Percentiles rank a stretch among this genome's conserved stretches.
Evolutionary conservation across 92 coral and sea anemone species (phyloP).

Genomic region (Epizoanthus rinbou): DNA sequence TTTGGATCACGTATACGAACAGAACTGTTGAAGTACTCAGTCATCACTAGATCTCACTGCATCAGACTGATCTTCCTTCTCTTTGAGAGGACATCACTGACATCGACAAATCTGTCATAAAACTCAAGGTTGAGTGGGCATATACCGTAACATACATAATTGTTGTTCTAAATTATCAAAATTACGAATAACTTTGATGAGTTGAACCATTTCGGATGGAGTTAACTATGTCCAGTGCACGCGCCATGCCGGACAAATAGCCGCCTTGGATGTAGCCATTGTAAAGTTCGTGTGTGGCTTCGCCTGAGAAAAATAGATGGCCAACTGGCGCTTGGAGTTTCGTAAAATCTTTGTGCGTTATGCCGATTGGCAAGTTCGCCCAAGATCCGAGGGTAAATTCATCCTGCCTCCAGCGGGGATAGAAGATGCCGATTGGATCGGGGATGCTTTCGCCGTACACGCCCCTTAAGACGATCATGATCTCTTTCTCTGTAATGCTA

Average conservation of each 20-base stretch:
- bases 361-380: constrained; percentile 83
- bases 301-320: constrained; percentile 76
- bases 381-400: constrained; percentile 70
- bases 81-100: no score
- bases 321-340: constrained; percentile 62
- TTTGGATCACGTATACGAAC: no score
- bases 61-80: no score
- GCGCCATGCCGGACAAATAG: constrained; percentile 64
- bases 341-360: constrained; percentile 64
- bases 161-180: no score
- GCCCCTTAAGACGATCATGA: constrained; percentile 69
- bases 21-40: no score
- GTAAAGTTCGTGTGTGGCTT: constrained; percentile 85
- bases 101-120: no score
- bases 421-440: constrained; percentile 63
- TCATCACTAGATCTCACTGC: no score
- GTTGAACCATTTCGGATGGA: constrained; percentile 34
- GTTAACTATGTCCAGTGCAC: constrained; percentile 60
- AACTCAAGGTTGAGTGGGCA: no score
- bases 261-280: constrained; percentile 88
- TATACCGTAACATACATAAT: no score
- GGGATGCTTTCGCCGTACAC: constrained; percentile 78
- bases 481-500: constrained; percentile 62
- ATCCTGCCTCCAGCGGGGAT: constrained; percentile 76
- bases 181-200: no score